Conservation (phyloP, 2,113 vertebrate genomes). For the Puntigrus tetrazona region DNA sequence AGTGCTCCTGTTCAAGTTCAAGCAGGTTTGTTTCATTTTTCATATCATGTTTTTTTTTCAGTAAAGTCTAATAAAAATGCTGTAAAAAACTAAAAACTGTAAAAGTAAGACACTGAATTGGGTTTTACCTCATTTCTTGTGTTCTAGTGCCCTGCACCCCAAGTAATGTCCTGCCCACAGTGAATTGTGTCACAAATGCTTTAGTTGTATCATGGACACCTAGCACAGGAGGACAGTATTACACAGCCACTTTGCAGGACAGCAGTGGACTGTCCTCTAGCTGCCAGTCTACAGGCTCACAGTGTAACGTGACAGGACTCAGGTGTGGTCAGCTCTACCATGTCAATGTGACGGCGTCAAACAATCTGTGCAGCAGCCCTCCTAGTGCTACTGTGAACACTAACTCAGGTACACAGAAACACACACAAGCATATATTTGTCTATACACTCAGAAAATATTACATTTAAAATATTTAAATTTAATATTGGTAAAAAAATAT, state of each 20-base stretch:
- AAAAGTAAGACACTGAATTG: too few species aligned
- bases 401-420: slow-evolving; percentile 47
- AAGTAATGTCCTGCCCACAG: neutral
- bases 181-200: slow-evolving; percentile 48
- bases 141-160: slow-evolving; percentile 54
- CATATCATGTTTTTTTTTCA: too few species aligned
- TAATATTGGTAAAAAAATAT: too few species aligned
- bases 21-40: neutral
- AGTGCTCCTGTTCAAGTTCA: slow-evolving; percentile 36
- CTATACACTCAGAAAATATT: too few species aligned
- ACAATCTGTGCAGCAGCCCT: slow-evolving; percentile 52
- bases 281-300: slow-evolving; percentile 47
- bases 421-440: neutral
- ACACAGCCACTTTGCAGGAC: slow-evolving; percentile 47
- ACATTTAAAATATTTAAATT: too few species aligned
- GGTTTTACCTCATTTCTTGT: too few species aligned
- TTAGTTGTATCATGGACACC: slow-evolving; percentile 50
- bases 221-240: slow-evolving; percentile 47
- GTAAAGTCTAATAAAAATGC: too few species aligned
- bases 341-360: slow-evolving; percentile 47
- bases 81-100: too few species aligned
- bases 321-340: slow-evolving; percentile 52
- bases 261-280: slow-evolving; percentile 2
- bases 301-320: slow-evolving; percentile 52
- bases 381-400: slow-evolving; percentile 17